phyloP scores from a whole-genome alignment of 1,140 invertebrate species.

The Aphaenogaster floridana region DNA sequence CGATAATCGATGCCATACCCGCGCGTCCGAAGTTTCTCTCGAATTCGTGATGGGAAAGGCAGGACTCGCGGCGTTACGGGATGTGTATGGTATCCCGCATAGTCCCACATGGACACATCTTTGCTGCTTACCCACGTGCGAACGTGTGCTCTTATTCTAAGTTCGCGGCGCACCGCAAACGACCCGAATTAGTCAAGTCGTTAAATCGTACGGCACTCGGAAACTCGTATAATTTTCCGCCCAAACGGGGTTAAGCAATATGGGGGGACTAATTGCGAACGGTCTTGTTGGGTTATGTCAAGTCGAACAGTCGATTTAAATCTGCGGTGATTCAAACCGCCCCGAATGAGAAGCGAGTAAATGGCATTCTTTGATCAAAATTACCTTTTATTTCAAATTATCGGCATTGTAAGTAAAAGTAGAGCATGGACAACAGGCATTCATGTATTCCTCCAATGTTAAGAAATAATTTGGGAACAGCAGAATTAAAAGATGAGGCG shows the following conservation, averaged over 20 bases:
- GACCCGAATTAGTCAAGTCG: constrained; percentile 56
- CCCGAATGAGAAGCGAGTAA: background rate
- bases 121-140: constrained; percentile 29
- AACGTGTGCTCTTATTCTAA: constrained; percentile 53
- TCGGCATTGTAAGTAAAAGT: background rate
- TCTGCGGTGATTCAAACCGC: background rate
- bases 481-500: constrained; percentile 46
- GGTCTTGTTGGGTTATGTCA: constrained; percentile 22
- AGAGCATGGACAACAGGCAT: background rate
- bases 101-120: constrained; percentile 13
- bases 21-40: constrained; percentile 40
- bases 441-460: background rate
- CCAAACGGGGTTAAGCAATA: constrained; percentile 32
- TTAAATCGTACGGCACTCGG: constrained; percentile 42
- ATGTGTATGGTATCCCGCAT: background rate
- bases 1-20: constrained; percentile 43
- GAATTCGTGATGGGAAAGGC: constrained; percentile 38
- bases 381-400: background rate
- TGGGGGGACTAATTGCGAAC: constrained; percentile 48
- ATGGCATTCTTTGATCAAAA: background rate
- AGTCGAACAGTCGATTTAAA: constrained; percentile 29
- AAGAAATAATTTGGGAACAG: background rate
- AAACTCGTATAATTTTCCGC: constrained; percentile 54
- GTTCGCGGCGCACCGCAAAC: constrained; percentile 49
- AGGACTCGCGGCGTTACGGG: background rate